A percentile compares a stretch with the other conserved stretches of the same genome.
phyloP scores from a whole-genome alignment of 1,140 invertebrate genomes.

The Scaptomyza montana region DNA sequence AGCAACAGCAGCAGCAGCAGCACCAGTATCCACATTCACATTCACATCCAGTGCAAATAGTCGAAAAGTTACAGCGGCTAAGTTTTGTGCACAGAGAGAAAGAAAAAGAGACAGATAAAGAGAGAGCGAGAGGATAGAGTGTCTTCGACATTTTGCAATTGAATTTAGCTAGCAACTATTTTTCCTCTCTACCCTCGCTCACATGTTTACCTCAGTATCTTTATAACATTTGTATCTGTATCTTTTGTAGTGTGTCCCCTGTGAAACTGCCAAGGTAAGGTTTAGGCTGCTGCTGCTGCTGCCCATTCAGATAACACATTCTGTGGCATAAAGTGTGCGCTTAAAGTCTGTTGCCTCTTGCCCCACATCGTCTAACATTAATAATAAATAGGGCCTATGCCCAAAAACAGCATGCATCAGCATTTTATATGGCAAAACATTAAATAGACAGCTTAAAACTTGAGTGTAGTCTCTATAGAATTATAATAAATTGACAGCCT shows the following conservation, averaged over 20 bases:
- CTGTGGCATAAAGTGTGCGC: constrained; percentile 66
- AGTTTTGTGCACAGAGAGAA: constrained; percentile 21
- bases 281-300: neutral
- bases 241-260: constrained; percentile 12
- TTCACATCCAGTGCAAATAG: constrained; percentile 49
- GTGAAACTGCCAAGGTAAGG: constrained; percentile 11
- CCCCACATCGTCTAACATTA: constrained; percentile 35
- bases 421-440: constrained; percentile 41
- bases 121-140: neutral
- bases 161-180: constrained; percentile 48
- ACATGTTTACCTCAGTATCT: neutral
- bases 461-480: neutral
- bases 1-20: neutral
- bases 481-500: constrained; percentile 64
- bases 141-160: constrained; percentile 63
- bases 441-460: constrained; percentile 68
- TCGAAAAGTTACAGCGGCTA: constrained; percentile 58
- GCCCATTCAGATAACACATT: constrained; percentile 57
- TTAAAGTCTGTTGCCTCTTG: constrained; percentile 51
- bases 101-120: too few species aligned
- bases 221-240: constrained; percentile 3
- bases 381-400: constrained; percentile 56
- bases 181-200: too few species aligned
- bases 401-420: constrained; percentile 32
- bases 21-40: too few species aligned